phyloP scores from a whole-genome alignment of 1,140 invertebrate species.

The Pseudachorutes palmiensis region DNA sequence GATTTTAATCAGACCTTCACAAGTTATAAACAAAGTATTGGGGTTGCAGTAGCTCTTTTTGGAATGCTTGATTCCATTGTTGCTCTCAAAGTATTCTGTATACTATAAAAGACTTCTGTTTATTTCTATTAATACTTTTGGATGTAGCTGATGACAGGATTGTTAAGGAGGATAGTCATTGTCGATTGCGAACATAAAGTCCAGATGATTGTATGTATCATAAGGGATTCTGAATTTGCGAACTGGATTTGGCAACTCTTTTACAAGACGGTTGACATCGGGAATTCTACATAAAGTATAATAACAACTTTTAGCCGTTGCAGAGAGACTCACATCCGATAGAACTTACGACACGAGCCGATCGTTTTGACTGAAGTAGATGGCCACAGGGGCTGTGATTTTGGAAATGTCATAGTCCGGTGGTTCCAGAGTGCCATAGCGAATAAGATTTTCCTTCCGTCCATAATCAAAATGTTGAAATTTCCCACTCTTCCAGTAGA shows the following conservation, averaged over 20 bases:
- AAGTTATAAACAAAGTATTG: too few relatives aligned
- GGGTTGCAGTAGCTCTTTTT: too few relatives aligned
- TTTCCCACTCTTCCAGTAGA: conserved; percentile 53
- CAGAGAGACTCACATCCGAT: background rate
- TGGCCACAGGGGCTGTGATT: conserved; percentile 52
- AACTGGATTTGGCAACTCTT: conserved; percentile 47
- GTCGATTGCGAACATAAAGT: conserved; percentile 43
- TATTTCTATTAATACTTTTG: too few relatives aligned
- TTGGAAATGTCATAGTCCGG: conserved; percentile 53
- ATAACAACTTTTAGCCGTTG: too few relatives aligned
- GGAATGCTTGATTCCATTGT: too few relatives aligned
- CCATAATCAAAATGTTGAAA: conserved; percentile 45
- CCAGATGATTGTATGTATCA: conserved; percentile 42
- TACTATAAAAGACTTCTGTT: too few relatives aligned
- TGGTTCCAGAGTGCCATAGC: conserved; percentile 47
- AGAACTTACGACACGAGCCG: conserved; percentile 44
- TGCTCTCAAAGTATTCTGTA: too few relatives aligned
- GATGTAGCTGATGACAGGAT: too few relatives aligned
- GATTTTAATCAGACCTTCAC: too few relatives aligned
- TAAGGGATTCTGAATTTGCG: conserved; percentile 47
- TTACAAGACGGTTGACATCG: conserved; percentile 48
- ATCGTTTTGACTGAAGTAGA: conserved; percentile 63
- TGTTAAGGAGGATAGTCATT: conserved; percentile 26
- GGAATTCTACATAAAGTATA: background rate
- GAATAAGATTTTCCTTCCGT: conserved; percentile 40